Evolutionary conservation across 2,113 vertebrate genomes (phyloP).

Genomic region (Mus pahari): DNA sequence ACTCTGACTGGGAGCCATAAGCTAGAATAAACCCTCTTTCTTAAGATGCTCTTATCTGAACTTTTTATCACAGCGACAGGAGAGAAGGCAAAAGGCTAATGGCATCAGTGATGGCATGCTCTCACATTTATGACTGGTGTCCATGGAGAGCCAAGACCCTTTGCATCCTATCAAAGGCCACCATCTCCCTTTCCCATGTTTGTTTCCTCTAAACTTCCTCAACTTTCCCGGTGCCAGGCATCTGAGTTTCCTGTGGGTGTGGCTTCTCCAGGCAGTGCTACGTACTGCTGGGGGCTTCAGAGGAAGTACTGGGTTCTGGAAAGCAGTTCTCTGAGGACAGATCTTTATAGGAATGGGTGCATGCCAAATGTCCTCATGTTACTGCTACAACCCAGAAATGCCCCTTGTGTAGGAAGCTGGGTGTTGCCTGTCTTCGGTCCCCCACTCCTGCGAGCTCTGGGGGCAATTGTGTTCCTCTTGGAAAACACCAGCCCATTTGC

Average conservation of each 20-base stretch:
- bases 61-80: background rate
- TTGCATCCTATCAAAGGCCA: background rate
- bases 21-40: background rate
- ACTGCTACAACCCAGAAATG: background rate
- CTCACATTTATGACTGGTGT: no score
- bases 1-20: background rate
- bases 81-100: background rate
- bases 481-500: background rate
- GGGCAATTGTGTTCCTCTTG: background rate
- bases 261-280: background rate
- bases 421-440: fast-evolving
- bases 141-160: background rate
- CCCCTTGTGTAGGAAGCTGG: background rate
- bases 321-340: background rate
- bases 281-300: background rate
- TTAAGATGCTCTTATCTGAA: no score
- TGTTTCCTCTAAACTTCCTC: background rate
- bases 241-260: fast-evolving
- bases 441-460: background rate
- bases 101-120: fast-evolving
- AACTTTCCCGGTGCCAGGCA: fast-evolving
- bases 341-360: fast-evolving
- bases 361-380: fast-evolving
- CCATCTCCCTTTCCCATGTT: background rate
- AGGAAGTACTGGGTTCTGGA: background rate